Conservation (phyloP, 2,888 invertebrate species). For the Alcis repandata region DNA sequence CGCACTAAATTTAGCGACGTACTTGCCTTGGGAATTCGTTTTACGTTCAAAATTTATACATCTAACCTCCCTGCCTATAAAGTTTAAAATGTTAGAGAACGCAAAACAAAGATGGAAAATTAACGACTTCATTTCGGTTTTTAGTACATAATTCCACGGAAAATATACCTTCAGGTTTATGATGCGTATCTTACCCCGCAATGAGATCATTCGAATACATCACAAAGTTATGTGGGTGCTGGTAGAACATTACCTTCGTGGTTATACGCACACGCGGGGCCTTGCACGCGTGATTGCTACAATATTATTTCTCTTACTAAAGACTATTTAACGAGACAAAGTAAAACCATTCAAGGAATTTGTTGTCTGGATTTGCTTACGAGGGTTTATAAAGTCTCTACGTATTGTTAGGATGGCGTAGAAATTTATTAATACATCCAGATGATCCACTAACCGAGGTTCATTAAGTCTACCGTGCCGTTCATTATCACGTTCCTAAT, state of each 20-base stretch:
- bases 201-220: constrained; percentile 43
- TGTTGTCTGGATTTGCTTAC: background rate
- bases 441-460: too few species aligned
- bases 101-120: constrained; percentile 40
- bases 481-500: too few species aligned
- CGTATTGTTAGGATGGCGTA: background rate
- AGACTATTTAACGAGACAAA: background rate
- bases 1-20: constrained; percentile 9
- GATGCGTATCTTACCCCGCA: constrained; percentile 39
- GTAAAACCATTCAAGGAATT: background rate
- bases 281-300: constrained; percentile 24
- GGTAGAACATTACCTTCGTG: constrained; percentile 31
- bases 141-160: constrained; percentile 39
- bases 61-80: constrained; percentile 30
- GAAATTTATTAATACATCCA: too few species aligned
- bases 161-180: constrained; percentile 40
- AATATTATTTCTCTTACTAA: constrained; percentile 13
- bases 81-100: constrained; percentile 36
- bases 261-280: constrained; percentile 11
- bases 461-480: too few species aligned
- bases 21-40: constrained; percentile 18
- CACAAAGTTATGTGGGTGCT: constrained; percentile 44
- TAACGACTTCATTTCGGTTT: constrained; percentile 41
- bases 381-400: background rate
- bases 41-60: constrained; percentile 28